Conservation (phyloP, 2,888 invertebrate species). For the Trichogramma evanescens region DNA sequence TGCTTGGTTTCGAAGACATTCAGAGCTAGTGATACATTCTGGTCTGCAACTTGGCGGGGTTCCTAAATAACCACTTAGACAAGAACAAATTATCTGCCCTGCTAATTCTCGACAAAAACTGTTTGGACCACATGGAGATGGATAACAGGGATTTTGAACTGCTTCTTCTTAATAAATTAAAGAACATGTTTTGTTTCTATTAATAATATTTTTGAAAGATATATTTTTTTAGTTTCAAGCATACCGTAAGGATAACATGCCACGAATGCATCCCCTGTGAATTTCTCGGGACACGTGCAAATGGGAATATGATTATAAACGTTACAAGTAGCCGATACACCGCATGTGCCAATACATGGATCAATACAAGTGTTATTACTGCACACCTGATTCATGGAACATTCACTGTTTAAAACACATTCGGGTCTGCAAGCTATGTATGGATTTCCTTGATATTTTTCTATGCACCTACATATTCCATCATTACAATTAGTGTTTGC, state of each 20-base stretch:
- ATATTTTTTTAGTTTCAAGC: background rate
- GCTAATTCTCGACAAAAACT: conserved; percentile 47
- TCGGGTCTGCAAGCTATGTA: conserved; percentile 66
- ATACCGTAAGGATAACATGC: conserved; percentile 13
- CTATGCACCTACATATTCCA: conserved; percentile 50
- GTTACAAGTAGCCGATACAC: conserved; percentile 46
- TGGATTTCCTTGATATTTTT: conserved; percentile 55
- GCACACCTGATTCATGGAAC: conserved; percentile 62
- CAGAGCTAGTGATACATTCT: conserved; percentile 52
- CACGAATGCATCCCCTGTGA: conserved; percentile 62
- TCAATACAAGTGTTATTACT: conserved; percentile 66
- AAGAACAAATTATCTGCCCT: conserved; percentile 52
- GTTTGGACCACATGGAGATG: conserved; percentile 49
- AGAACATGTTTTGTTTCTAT: background rate
- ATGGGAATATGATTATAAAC: conserved; percentile 63
- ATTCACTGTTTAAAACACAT: conserved; percentile 62
- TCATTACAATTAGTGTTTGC: conserved; percentile 59
- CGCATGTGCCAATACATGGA: conserved; percentile 68
- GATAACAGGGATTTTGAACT: conserved; percentile 41
- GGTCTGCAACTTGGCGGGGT: conserved; percentile 61
- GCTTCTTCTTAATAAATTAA: conserved; percentile 43
- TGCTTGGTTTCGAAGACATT: conserved; percentile 51
- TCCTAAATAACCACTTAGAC: conserved; percentile 59
- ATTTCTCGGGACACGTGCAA: conserved; percentile 61
- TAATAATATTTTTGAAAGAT: background rate